Conservation (phyloP, 1,140 invertebrate species). For the Pachypsylla venusta region DNA sequence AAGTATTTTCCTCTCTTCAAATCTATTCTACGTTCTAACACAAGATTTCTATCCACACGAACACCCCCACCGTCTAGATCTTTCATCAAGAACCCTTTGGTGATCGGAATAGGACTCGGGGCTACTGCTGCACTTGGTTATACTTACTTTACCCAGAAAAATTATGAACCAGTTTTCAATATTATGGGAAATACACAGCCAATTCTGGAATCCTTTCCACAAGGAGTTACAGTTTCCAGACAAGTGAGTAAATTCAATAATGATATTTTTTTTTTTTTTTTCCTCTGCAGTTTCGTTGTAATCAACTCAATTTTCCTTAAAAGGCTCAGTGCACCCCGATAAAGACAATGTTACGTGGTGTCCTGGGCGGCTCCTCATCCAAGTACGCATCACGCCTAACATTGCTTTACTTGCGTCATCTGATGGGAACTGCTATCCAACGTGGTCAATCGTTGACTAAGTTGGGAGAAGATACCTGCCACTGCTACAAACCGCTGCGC, state of each 20-base stretch:
- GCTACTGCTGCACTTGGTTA: background rate
- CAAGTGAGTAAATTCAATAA: background rate
- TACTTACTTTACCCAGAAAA: background rate
- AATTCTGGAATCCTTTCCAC: background rate
- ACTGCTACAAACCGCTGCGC: no score
- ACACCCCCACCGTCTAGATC: background rate
- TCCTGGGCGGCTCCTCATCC: no score
- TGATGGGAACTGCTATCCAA: no score
- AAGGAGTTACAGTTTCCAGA: constrained; percentile 1
- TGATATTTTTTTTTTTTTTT: no score
- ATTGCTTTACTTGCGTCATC: no score
- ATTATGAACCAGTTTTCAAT: background rate
- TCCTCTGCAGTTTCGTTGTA: no score
- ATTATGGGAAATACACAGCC: background rate
- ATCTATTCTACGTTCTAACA: background rate
- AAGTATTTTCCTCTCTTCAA: background rate
- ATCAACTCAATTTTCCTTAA: no score
- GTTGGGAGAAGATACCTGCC: no score
- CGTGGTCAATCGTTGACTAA: no score
- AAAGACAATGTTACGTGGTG: no score
- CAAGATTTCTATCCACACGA: constrained; percentile 1
- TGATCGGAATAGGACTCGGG: background rate
- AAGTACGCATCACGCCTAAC: no score
- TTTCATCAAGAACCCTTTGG: background rate
- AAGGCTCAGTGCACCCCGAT: no score